Base-by-base conservation (phyloP, 2,797 vertebrate species). In the Melanotaenia maccullochi region DNA sequence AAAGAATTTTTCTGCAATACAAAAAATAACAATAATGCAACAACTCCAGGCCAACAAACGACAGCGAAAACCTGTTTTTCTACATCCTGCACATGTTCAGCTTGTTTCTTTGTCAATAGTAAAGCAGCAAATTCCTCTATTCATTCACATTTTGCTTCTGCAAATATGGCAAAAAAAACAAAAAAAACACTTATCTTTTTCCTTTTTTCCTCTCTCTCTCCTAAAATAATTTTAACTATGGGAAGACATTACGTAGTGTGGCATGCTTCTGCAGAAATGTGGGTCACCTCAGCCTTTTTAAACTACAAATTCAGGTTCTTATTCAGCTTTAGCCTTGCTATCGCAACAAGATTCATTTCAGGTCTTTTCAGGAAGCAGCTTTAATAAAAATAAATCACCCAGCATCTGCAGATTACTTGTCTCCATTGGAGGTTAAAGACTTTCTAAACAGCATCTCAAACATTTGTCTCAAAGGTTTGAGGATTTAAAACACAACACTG, bases 361-460 rank as follows among this genome's bases (percentile, higher is more conserved):
- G 32, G 54, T 71, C 54, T 79, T 69, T 65, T 68, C 9, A 57
- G 44, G 49, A 25, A 54, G 49, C n/a, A 38, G 30, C 59, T 47
- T 68, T 35, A 30, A 52, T 58, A 44, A 24, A 65, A 60, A 79
- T 69, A 67, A 68, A 81, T 69, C 24, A 49, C 25, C 40, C 65
- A 42, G 62, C 60, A 65, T 81, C 74, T 78, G 71, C 76, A 77
- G 33, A 73, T 75, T 81, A 28, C 38, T 62, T 25, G 16, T 71
- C 73, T 81, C 71, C 28, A 9, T 25, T 33, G 57, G 67, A 60
- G 44, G 55, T 8, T 12, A 22, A 63, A 25, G 42, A 76, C 78
- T 72, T 68, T 71, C 52, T 16, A 68, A 30, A 61, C 72, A 60
- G 75, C 75, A 71, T 81, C 73, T 64, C 59, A 58, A 61, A 55